Conservation (phyloP, 2,888 invertebrate species). For the Drosophila cognata region DNA sequence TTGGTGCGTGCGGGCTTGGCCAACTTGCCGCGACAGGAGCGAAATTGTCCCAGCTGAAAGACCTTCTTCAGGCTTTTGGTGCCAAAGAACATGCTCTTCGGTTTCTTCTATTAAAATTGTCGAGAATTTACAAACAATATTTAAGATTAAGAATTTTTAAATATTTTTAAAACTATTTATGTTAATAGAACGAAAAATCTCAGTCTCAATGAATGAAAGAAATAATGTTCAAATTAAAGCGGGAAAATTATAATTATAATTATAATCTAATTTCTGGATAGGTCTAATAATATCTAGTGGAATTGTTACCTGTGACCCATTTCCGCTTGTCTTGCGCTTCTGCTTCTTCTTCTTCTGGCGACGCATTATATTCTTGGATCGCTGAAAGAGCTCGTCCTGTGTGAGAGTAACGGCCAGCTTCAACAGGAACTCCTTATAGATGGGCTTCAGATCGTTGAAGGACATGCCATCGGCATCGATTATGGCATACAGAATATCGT, state of each 20-base stretch:
- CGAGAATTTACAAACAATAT: background rate
- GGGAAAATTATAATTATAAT: no score
- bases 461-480: constrained; percentile 97
- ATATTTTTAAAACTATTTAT: background rate
- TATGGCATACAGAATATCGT: constrained; percentile 94
- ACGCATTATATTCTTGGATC: constrained; percentile 95
- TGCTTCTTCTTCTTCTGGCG: constrained; percentile 91
- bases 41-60: constrained; percentile 86
- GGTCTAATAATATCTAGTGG: background rate
- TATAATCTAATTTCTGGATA: background rate
- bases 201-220: no score
- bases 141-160: background rate
- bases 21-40: constrained; percentile 83
- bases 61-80: constrained; percentile 88
- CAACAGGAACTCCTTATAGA: constrained; percentile 94
- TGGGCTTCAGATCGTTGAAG: constrained; percentile 95
- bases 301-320: constrained; percentile 68
- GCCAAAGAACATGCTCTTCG: constrained; percentile 87
- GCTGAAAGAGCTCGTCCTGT: constrained; percentile 95
- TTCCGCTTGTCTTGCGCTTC: constrained; percentile 85
- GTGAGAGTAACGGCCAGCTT: constrained; percentile 95
- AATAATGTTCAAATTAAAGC: no score
- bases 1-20: constrained; percentile 66
- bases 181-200: no score
- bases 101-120: constrained; percentile 85